phyloP scores from a whole-genome alignment of 2,113 vertebrate species.

The Pangasianodon hypophthalmus region DNA sequence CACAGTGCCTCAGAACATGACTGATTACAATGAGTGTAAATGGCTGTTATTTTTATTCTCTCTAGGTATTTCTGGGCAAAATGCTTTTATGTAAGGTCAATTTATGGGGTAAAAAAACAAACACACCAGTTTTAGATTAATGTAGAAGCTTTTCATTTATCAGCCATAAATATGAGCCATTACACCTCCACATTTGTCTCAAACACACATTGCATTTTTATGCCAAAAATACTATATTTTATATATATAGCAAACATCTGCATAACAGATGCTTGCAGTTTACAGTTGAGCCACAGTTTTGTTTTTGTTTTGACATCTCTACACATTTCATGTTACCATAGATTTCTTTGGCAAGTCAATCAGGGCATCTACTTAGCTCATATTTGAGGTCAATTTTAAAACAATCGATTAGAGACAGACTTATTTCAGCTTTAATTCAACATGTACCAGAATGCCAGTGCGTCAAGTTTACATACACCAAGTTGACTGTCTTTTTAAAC shows the following conservation, averaged over 20 bases:
- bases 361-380: background rate
- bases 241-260: no score
- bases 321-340: background rate
- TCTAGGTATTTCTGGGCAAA: constrained; percentile 19
- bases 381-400: no score
- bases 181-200: background rate
- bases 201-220: background rate
- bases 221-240: no score
- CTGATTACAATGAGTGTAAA: constrained; percentile 30
- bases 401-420: background rate
- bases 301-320: background rate
- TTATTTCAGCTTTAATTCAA: background rate
- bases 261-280: no score
- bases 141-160: background rate
- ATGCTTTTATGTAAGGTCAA: constrained; percentile 14
- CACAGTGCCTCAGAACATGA: constrained; percentile 19
- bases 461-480: no score
- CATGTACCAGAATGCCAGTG: no score
- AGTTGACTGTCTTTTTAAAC: background rate
- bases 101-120: background rate
- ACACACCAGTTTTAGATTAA: background rate
- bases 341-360: background rate
- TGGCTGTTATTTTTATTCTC: constrained; percentile 15
- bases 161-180: background rate
- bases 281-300: no score